phyloP scores from a whole-genome alignment of 2,113 vertebrate genomes.

The Ptilonorhynchus violaceus region DNA sequence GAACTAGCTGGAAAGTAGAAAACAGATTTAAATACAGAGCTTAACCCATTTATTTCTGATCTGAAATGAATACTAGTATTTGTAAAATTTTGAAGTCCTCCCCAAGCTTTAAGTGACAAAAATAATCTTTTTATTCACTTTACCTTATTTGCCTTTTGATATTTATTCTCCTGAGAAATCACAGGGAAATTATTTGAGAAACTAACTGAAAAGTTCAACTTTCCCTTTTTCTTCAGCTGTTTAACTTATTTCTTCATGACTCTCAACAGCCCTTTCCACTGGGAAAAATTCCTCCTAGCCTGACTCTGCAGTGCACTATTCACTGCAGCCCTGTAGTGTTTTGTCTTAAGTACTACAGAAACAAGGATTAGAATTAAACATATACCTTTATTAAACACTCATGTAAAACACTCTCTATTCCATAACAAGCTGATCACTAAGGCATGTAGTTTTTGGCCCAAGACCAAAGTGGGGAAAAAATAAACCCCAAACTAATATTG shows the following conservation, averaged over 20 bases:
- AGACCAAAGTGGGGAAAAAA: background rate
- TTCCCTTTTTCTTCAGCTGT: background rate
- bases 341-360: background rate
- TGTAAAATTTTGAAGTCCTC: background rate
- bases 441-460: background rate
- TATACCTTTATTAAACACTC: background rate
- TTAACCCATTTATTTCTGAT: conserved; percentile 34
- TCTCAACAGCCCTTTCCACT: background rate
- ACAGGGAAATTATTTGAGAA: background rate
- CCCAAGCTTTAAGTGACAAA: background rate
- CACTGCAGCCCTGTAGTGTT: background rate
- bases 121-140: background rate
- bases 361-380: background rate
- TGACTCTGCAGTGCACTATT: background rate
- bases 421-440: background rate
- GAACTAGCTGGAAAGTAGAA: conserved; percentile 20
- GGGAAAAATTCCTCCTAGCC: background rate
- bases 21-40: background rate
- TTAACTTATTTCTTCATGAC: background rate
- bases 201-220: background rate
- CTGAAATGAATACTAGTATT: background rate
- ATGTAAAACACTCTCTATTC: background rate
- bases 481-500: background rate
- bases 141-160: background rate
- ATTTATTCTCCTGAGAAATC: background rate